These are phyloP conservation scores for Hydractinia echinata DNA, from an alignment of 30 jellyfish, hydroid and myxozoan genomes.

Conservation along the genomic window DNA sequence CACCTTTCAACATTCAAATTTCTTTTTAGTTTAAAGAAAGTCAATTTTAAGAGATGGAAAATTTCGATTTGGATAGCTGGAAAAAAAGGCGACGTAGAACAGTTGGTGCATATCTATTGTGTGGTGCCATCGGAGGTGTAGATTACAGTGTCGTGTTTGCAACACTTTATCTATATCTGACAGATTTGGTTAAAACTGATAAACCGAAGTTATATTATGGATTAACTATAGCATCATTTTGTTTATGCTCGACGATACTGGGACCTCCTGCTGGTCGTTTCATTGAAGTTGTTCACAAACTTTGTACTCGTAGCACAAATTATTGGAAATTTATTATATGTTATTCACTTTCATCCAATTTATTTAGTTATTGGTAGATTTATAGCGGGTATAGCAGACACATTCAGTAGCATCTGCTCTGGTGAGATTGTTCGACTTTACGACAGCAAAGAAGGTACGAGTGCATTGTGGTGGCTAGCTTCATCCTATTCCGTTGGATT, in stretches of 20 bases:
- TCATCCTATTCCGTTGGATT: conserved; percentile 4
- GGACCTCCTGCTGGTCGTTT: not conserved
- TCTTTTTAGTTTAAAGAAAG: no score
- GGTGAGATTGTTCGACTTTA: conserved; percentile 28
- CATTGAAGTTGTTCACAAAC: not conserved
- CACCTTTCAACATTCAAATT: no score
- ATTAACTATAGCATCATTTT: not conserved
- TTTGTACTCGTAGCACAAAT: not conserved
- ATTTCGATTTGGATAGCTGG: not conserved
- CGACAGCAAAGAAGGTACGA: no score
- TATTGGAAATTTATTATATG: conserved; percentile 21
- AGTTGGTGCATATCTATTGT: not conserved
- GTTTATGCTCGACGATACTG: not conserved
- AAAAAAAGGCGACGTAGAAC: not conserved
- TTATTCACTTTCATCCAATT: conserved; percentile 5
- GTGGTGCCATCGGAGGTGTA: not conserved
- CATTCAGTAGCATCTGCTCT: not conserved
- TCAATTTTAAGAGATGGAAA: no score
- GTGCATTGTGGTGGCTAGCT: conserved; percentile 17
- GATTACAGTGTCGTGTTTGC: not conserved
- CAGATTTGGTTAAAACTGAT: not conserved
- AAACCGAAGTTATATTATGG: conserved; percentile 6
- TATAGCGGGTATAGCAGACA: conserved; percentile 25
- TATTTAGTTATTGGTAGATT: conserved; percentile 22
- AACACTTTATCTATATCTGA: conserved; percentile 2